Base-by-base conservation (phyloP, 2,113 vertebrate species). In the Atractosteus spatula region DNA sequence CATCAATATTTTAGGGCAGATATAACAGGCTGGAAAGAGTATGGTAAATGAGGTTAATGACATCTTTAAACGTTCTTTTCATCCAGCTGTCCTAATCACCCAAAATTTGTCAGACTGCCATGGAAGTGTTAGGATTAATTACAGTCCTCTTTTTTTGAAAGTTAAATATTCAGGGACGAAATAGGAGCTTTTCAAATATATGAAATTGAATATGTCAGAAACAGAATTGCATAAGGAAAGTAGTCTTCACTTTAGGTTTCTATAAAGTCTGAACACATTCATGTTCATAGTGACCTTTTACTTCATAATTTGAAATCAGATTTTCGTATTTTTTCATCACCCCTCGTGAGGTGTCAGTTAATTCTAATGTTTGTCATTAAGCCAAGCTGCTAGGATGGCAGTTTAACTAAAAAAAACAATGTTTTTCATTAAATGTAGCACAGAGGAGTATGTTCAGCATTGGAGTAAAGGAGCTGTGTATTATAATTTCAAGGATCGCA, bases 171-270 rank as follows among this genome's bases (percentile, higher is more conserved):
- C 84, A 76, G 74, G 72, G 72, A 81, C 79, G 45, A 82, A 89
- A 89, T 86, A 78, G 81, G 79, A 81, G 71, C 81, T 82, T 86
- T 88, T 87, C 83, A 88, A 88, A 85, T 84, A 87, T 87, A 89
- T 88, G 76, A 89, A 90, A 90, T 89, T 87, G 84, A 88, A 91
- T 86, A 81, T 89, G 89, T 87, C 88, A 89, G 80, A 90, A 88
- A 88, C 81, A 76, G 83, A 86, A 86, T 85, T 87, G 84, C 86
- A 79, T 83, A 84, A 84, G 82, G 77, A 70, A 62, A 86, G 81
- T 76, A 62, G 51, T 79, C 71, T 77, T 79, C 76, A 81, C 78
- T 76, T 74, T 69, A 72, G 71, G 85, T 79, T 81, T 75, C 61
- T 0, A 71, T 72, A 64, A 71, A 79, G 84, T 77, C 10, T 51